Evolutionary conservation across 2,888 invertebrate species (phyloP), one percentile per base, ranked within the genome.

Genomic region (Noctua fimbriata): DNA sequence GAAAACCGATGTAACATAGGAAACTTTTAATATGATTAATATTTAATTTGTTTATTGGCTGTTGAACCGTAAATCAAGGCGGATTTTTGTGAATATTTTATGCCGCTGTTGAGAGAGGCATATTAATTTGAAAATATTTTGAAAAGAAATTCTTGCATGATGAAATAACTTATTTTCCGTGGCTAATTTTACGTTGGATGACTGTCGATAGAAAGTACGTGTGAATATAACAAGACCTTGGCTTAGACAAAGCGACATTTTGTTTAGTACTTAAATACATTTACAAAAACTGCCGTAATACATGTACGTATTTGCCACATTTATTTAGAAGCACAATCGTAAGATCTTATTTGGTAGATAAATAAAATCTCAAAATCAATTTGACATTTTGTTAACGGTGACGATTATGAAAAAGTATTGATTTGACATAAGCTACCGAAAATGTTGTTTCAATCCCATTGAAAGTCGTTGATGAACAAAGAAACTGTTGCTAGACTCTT

Each of bases 1-100:
- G 90, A 90, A 92, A 93, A 91, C 92, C 91, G 90, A 92, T 93
- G 93, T 94, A 82, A 91, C 92, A 91, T 90, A 88, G 88, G 81
- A 88, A 93, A 93, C 90, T 94, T 93, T 92, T 93, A 93, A 94
- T 92, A 90, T 90, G 90, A 94, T 94, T 93, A 93, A 93, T 94
- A 93, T 93, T 94, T 93, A 93, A 94, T 93, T 94, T 91, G 90
- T 92, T 92, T 93, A 91, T 91, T 89, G 87, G 87, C 86, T 90
- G 84, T 85, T 86, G 79, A 76, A 76, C 69, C 69, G 63, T 71
- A 76, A 69, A 78, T 79, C 69, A 32, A 28, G 36, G 60, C 18
- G 14, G 9, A 16, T 58, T 83, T 83, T 69, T 36, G 24, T 69
- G 52, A 79, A 76, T 47, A 36, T 58, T 76, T 76, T 32, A 6